These are phyloP conservation scores for Vidua macroura DNA, from an alignment of 2,113 vertebrate genomes.

Conservation along the genomic window DNA sequence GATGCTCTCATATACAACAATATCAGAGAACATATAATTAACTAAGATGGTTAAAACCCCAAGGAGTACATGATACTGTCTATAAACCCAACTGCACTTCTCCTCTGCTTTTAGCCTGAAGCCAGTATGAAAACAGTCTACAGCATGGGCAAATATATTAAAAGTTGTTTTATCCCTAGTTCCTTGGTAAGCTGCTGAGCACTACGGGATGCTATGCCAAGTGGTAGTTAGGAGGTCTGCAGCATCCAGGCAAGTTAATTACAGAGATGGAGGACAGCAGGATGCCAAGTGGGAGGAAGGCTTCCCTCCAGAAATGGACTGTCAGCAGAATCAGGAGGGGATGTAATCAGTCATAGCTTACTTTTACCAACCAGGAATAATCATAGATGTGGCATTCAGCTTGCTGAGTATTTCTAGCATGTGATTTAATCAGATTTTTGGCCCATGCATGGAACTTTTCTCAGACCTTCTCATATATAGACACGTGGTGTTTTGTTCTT, in stretches of 20 bases:
- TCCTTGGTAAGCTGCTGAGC: not conserved
- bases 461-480: not conserved
- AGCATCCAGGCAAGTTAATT: not conserved
- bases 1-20: fast-evolving
- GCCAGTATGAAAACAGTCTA: not conserved
- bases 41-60: not conserved
- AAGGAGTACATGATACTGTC: not conserved
- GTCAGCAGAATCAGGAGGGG: not conserved
- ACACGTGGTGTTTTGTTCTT: not conserved
- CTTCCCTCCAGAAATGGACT: not conserved
- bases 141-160: not conserved
- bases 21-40: not conserved
- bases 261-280: not conserved
- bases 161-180: not conserved
- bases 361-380: not conserved
- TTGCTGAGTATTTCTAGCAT: not conserved
- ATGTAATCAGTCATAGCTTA: not conserved
- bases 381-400: not conserved
- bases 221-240: not conserved
- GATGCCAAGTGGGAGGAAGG: conserved; percentile 3
- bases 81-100: not conserved
- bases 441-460: not conserved
- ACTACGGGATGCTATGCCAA: not conserved
- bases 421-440: not conserved
- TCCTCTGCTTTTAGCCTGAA: not conserved